phyloP scores from a whole-genome alignment of 2,888 invertebrate genomes.

The Lydus trimaculatus region DNA sequence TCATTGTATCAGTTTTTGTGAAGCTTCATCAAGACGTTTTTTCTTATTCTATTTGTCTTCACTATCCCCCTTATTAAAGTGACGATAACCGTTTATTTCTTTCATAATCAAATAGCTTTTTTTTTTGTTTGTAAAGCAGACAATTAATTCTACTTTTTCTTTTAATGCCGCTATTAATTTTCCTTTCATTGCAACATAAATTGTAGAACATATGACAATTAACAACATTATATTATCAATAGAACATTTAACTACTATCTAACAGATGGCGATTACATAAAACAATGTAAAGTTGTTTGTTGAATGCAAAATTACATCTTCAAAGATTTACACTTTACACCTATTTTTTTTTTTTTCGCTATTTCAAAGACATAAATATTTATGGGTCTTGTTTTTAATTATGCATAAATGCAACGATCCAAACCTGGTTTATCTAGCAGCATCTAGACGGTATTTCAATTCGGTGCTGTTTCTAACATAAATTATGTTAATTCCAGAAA shows the following conservation, averaged over 20 bases:
- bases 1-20: neutral
- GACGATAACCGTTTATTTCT: neutral
- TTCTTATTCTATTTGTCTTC: neutral
- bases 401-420: constrained; percentile 2
- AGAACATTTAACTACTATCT: neutral
- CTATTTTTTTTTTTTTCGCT: neutral
- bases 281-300: neutral
- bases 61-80: neutral
- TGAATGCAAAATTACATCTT: neutral
- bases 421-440: neutral
- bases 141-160: neutral
- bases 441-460: neutral
- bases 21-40: neutral
- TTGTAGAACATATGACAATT: neutral
- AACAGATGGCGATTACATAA: neutral
- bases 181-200: neutral
- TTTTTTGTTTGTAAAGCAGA: neutral
- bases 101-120: neutral
- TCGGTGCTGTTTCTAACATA: neutral
- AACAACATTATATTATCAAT: neutral
- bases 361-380: neutral
- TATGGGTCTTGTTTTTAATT: neutral
- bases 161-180: neutral
- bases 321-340: neutral
- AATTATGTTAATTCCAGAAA: neutral